Percentiles rank a stretch among this genome's conserved stretches.
These are phyloP conservation scores for Cephalopachus bancanus DNA, from an alignment of 2,797 vertebrate species.

Conservation along the genomic window DNA sequence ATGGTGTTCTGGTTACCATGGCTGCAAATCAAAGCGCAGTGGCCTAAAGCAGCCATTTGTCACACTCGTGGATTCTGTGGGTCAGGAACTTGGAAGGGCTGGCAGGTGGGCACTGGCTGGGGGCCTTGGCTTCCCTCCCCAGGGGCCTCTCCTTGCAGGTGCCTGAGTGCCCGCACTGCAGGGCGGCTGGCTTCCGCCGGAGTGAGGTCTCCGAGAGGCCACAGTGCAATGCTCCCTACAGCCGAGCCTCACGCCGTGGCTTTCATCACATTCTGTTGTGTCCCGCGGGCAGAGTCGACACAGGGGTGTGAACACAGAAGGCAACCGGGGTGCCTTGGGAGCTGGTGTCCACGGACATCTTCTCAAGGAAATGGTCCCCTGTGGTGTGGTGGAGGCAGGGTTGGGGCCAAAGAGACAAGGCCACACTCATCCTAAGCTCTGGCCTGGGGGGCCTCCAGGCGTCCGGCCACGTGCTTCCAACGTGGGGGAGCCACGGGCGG, in stretches of 20 bases:
- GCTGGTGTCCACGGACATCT: neutral
- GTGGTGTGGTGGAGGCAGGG: neutral
- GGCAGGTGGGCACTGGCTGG: neutral
- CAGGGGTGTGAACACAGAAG: accelerated
- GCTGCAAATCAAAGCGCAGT: neutral
- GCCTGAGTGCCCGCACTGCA: too few relatives aligned
- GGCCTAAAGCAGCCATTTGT: neutral
- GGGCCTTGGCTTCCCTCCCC: neutral
- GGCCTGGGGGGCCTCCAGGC: neutral
- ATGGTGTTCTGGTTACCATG: neutral
- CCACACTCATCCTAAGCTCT: neutral
- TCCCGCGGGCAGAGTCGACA: too few relatives aligned
- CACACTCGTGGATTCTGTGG: too few relatives aligned
- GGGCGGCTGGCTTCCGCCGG: neutral
- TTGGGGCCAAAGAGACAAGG: neutral
- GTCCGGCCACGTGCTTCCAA: neutral
- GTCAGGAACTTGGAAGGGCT: neutral
- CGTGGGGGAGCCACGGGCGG: neutral
- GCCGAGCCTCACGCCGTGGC: neutral
- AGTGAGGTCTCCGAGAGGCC: neutral
- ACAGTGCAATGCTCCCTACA: neutral
- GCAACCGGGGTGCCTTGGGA: neutral
- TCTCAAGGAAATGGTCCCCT: neutral
- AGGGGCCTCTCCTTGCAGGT: neutral
- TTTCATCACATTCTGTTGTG: neutral